Percentiles rank a stretch among this genome's conserved stretches.
phyloP scores from a whole-genome alignment of 2,888 invertebrate genomes.

The Pyrochroa serraticornis region DNA sequence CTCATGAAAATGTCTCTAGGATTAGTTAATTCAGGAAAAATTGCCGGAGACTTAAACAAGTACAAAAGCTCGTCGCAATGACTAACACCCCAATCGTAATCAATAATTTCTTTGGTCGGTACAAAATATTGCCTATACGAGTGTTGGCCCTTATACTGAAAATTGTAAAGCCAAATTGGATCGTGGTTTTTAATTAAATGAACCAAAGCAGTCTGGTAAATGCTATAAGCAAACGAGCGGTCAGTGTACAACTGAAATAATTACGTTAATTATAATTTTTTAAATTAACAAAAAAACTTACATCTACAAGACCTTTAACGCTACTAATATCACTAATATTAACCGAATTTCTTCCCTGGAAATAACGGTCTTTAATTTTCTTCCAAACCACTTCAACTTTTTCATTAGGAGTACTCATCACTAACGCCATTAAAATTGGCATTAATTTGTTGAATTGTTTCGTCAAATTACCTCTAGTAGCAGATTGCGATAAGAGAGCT shows the following conservation, averaged over 20 bases:
- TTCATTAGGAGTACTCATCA: conserved; percentile 32
- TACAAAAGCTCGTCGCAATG: conserved; percentile 64
- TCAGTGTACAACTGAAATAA: conserved; percentile 58
- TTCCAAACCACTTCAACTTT: conserved; percentile 33
- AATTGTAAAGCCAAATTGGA: conserved; percentile 59
- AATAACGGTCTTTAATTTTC: conserved; percentile 39
- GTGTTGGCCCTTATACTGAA: conserved; percentile 57
- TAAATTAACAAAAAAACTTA: conserved; percentile 30
- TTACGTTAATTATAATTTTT: conserved; percentile 1
- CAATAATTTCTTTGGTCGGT: conserved; percentile 40
- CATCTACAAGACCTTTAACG: conserved; percentile 41
- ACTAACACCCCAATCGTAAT: conserved; percentile 51
- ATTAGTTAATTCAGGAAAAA: conserved; percentile 52
- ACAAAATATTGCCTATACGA: conserved; percentile 58
- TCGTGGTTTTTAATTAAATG: conserved; percentile 46
- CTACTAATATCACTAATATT: conserved; percentile 31
- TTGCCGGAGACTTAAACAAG: conserved; percentile 56
- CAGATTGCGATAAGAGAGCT: conserved; percentile 40
- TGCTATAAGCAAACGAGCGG: conserved; percentile 59
- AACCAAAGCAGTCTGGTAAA: conserved; percentile 52
- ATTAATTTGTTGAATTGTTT: conserved; percentile 37
- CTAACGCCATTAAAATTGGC: conserved; percentile 36
- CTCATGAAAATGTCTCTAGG: conserved; percentile 53
- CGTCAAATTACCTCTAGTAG: conserved; percentile 34
- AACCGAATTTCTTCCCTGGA: conserved; percentile 30